phyloP scores from a whole-genome alignment of 2,888 invertebrate genomes.

The Patella ulyssiponensis region DNA sequence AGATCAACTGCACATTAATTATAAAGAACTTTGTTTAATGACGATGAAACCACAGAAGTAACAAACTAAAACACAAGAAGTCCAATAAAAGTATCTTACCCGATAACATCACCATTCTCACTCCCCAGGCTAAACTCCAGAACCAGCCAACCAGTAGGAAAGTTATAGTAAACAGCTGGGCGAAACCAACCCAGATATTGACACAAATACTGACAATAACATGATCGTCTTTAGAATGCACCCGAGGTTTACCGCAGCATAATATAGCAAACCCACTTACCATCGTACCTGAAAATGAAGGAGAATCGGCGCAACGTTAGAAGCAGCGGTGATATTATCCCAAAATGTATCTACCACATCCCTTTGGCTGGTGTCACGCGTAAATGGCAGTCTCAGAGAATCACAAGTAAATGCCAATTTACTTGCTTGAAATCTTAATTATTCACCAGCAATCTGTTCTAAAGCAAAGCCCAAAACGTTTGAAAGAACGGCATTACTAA shows the following conservation, averaged over 20 bases:
- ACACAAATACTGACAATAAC: slow-evolving; percentile 82
- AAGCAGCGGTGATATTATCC: no score
- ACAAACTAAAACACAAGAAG: not conserved
- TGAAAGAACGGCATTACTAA: no score
- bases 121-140: slow-evolving; percentile 98
- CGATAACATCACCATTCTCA: slow-evolving; percentile 89
- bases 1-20: not conserved
- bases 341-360: no score
- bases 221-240: slow-evolving; percentile 68
- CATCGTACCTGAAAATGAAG: slow-evolving; percentile 83
- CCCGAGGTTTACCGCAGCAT: slow-evolving; percentile 69
- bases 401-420: no score
- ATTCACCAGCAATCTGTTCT: no score
- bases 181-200: slow-evolving; percentile 87
- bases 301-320: no score
- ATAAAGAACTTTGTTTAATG: not conserved
- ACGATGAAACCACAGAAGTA: not conserved
- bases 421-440: no score
- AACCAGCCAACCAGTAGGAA: slow-evolving; percentile 95
- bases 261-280: slow-evolving; percentile 83
- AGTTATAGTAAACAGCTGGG: slow-evolving; percentile 92
- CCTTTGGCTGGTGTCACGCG: no score
- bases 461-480: no score
- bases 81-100: slow-evolving; percentile 78
- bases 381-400: no score